Conservation (phyloP, 2,888 invertebrate genomes). For the Dasysyrphus tricinctus region DNA sequence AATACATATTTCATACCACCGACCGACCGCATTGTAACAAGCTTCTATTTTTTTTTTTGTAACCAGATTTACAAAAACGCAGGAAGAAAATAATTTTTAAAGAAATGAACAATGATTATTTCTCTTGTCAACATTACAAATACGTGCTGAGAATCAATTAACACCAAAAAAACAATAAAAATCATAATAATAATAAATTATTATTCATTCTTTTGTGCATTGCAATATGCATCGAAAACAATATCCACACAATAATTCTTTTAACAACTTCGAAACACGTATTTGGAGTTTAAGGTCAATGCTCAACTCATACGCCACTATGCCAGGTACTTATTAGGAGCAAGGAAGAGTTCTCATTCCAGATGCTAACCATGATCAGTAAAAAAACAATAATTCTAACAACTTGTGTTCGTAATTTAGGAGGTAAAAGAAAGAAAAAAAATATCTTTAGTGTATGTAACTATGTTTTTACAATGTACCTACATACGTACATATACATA, state of each 20-base stretch:
- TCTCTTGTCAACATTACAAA: constrained; percentile 39
- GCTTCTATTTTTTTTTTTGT: background rate
- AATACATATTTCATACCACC: background rate
- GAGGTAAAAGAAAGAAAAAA: background rate
- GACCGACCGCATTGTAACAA: background rate
- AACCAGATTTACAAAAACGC: constrained; percentile 8
- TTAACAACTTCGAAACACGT: constrained; percentile 13
- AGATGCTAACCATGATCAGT: constrained; percentile 24
- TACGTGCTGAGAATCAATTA: constrained; percentile 60
- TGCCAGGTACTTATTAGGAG: constrained; percentile 4
- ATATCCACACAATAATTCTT: constrained; percentile 18
- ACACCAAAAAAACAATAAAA: background rate
- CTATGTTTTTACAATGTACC: no score
- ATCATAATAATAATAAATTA: constrained; percentile 28
- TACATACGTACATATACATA: no score
- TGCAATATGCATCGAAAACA: constrained; percentile 38
- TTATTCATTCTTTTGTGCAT: constrained; percentile 40
- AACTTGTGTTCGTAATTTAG: constrained; percentile 1
- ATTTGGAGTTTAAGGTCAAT: constrained; percentile 52
- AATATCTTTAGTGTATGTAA: no score
- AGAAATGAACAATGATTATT: constrained; percentile 37
- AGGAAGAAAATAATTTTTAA: constrained; percentile 20
- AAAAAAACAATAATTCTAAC: constrained; percentile 32
- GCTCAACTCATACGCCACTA: constrained; percentile 27
- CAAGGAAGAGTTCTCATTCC: constrained; percentile 52